Evolutionary conservation across 2,888 invertebrate species (phyloP), one percentile per base, ranked within the genome.

Genomic region (Chelonus formosanus): DNA sequence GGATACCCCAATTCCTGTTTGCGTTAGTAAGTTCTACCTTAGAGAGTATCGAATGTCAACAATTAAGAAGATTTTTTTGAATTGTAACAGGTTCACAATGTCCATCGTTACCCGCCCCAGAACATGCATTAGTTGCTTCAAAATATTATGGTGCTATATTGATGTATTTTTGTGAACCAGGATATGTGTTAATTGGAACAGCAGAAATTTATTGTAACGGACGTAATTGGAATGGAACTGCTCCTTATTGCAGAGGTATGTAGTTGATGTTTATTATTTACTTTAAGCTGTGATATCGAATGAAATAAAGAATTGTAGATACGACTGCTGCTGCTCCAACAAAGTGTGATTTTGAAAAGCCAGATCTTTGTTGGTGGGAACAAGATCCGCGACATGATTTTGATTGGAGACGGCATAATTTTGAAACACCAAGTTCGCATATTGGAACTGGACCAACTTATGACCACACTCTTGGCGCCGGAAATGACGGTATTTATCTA

Each of bases 331-430:
- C 78, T 36, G 84, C 86, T 0, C 78, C 84, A 6, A 79, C 87
- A 40, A 86, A 84, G 35, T 92, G 92, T 73, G 89, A 91, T 77
- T 92, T 92, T 75, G 92, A 92, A 80, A 84, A 85, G 0, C 83
- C 86, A 0, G 88, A 88, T 71, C 78, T 92, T 0, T 95, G 95
- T 74, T 93, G 92, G n/a, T 95, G 94, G 94, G 87, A 85, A 0
- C 90, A 91, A 52, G 92, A 92, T 66, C 85, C 89, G 0, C 84
- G 86, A 0, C 89, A 91, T 69, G 90, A 92, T 79, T 92, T 92
- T 71, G 91, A 92, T 73, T 95, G 94, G 94, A 85, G 79, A 7
- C 85, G 92, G 7, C 85, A 89, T 53, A 90, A 89, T 75, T 86
- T 84, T 59, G 86, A 86, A 55, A 91, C 91, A 0, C 90, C 91